A percentile compares a stretch with the other conserved stretches of the same genome.
phyloP scores from a whole-genome alignment of 1,140 invertebrate genomes.

The Mycetomoellerius zeteki region DNA sequence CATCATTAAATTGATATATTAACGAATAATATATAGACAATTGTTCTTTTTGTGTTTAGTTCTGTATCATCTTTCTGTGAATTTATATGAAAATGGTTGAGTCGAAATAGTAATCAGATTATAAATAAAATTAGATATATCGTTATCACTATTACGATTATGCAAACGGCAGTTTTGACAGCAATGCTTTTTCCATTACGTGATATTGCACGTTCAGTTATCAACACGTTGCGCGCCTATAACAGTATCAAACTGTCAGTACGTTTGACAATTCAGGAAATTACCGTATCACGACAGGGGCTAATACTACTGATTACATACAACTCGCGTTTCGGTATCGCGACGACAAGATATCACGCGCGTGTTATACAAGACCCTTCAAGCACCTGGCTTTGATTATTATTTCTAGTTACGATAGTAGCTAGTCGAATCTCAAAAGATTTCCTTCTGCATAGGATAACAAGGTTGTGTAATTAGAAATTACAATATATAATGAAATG shows the following conservation, averaged over 20 bases:
- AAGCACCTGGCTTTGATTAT: constrained; percentile 61
- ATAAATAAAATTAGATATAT: not conserved
- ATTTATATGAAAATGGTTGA: not conserved
- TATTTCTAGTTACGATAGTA: constrained; percentile 46
- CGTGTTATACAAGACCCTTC: constrained; percentile 69
- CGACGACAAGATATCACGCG: constrained; percentile 71
- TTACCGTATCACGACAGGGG: constrained; percentile 70
- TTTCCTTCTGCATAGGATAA: not conserved
- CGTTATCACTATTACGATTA: constrained; percentile 25
- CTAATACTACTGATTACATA: constrained; percentile 70
- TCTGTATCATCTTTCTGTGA: not conserved
- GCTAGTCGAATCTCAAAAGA: constrained; percentile 32
- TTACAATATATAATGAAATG: not conserved
- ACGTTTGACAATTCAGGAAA: constrained; percentile 72
- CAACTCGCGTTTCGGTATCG: constrained; percentile 64
- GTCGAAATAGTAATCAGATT: not conserved
- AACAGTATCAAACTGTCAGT: constrained; percentile 61
- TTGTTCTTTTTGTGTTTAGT: not conserved
- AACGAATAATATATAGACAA: not conserved
- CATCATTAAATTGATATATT: not conserved
- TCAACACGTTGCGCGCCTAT: constrained; percentile 37
- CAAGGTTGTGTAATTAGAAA: not conserved
- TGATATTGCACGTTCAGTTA: constrained; percentile 28
- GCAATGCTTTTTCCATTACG: constrained; percentile 55
- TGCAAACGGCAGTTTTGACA: constrained; percentile 32